These are phyloP conservation scores for Tachuris rubrigastra DNA, from an alignment of 2,113 vertebrate genomes.

Conservation along the genomic window DNA sequence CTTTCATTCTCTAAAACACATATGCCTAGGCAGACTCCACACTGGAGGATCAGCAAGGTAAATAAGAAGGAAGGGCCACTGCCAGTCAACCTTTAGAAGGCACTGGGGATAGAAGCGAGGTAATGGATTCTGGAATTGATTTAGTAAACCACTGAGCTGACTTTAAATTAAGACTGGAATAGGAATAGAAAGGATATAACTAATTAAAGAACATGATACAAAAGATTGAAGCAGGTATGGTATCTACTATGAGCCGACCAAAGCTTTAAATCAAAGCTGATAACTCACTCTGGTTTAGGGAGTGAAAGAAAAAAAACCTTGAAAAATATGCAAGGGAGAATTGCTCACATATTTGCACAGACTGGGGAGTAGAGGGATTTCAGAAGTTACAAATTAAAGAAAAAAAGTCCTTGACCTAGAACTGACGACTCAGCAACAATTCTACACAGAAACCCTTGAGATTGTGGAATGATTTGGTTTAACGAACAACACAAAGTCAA, in stretches of 20 bases:
- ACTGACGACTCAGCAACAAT: neutral
- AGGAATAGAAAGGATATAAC: constrained; percentile 24
- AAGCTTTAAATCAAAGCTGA: constrained; percentile 38
- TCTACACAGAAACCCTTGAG: neutral
- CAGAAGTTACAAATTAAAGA: neutral
- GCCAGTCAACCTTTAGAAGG: constrained; percentile 15
- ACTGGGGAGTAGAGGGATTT: neutral
- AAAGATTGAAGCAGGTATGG: neutral
- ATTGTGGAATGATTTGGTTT: neutral
- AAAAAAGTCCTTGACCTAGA: neutral
- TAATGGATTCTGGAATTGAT: constrained; percentile 46
- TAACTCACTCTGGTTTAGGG: neutral
- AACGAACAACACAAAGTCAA: neutral
- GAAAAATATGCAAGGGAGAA: neutral
- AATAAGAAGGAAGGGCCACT: neutral
- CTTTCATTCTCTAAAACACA: neutral
- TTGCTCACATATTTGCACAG: neutral
- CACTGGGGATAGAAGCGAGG: neutral
- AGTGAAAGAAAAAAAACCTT: neutral
- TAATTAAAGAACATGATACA: constrained; percentile 32
- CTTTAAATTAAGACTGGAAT: constrained; percentile 56
- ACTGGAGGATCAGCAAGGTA: neutral
- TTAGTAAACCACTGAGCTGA: constrained; percentile 30
- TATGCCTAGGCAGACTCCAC: accelerated
- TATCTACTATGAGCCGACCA: neutral